Evolutionary conservation across 2,888 invertebrate species (phyloP).

Genomic region (Gerosis bhagava): DNA sequence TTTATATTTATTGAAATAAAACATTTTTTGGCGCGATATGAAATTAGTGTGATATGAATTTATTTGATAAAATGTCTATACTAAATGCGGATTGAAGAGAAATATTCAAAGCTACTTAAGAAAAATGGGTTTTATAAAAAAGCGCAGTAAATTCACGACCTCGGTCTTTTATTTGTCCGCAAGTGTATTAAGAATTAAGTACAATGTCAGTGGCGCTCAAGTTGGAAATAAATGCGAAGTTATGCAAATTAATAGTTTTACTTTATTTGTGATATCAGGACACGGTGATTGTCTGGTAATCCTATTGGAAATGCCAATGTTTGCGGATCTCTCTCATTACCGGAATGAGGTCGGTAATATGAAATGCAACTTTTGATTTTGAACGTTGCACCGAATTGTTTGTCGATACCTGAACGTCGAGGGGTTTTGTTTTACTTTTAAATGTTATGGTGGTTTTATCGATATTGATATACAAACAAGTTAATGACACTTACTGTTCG

Average conservation of each 20-base stretch:
- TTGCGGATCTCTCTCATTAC: slow-evolving; percentile 72
- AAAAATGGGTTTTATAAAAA: too few relatives aligned
- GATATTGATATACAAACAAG: background rate
- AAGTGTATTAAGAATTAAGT: slow-evolving; percentile 44
- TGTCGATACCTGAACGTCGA: background rate
- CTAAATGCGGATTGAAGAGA: too few relatives aligned
- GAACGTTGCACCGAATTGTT: slow-evolving; percentile 11
- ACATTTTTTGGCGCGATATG: too few relatives aligned
- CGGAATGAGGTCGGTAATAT: slow-evolving; percentile 63
- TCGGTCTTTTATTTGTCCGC: slow-evolving; percentile 35
- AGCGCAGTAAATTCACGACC: too few relatives aligned
- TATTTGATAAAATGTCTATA: too few relatives aligned
- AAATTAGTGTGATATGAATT: too few relatives aligned
- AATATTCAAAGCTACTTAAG: too few relatives aligned
- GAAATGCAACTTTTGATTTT: slow-evolving; percentile 19
- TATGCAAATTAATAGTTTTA: slow-evolving; percentile 51
- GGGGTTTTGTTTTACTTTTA: slow-evolving; percentile 6
- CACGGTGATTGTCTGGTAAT: too few relatives aligned
- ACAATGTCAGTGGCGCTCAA: slow-evolving; percentile 43
- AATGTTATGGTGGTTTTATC: slow-evolving; percentile 1
- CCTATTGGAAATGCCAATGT: slow-evolving; percentile 59
- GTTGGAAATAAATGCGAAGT: slow-evolving; percentile 37
- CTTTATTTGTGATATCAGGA: slow-evolving; percentile 77
- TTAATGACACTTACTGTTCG: too few relatives aligned
- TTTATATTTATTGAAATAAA: too few relatives aligned